Base-by-base conservation (phyloP, 2,113 vertebrate genomes). In the Boulengeromyrus knoepffleri region DNA sequence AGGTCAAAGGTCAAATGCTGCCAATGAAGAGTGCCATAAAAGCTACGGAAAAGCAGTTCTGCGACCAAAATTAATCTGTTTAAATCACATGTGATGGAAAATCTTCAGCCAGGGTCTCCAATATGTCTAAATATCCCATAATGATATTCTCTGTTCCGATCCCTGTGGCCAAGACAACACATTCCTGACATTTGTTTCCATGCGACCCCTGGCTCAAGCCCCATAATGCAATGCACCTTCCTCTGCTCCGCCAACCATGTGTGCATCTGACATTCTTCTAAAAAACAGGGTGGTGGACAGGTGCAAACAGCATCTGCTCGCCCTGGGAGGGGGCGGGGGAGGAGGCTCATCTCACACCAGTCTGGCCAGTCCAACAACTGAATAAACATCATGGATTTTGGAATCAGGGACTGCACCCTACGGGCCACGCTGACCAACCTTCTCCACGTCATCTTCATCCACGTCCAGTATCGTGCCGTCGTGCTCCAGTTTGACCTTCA, bases 381-480 rank as follows among this genome's bases (percentile, higher is more conserved):
- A 27, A 52, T 49, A 46, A 47, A 49, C 46, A 80, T 85, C 45
- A 85, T 8, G 83, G 80, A 21, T 45, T 84, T 85, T 47, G 24
- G 24, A 46, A 24, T 85, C 77, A 9, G 87, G 53, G 36, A 42
- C 17, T 39, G 17, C 0, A 56, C 47, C 7, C 36, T 8, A 52
- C 19, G 1, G 10, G 36, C 5, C 53, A 52, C n/a, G 10, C 10
- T 50, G 52, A 62, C 92, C 91, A 91, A 99, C 99, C 97, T 99
- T 99, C 92, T 99, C 99, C 74, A 99, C 93, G 0, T 99, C 99
- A 0, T 99, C 99, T 92, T 99, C 99, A 0, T 99, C 99, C 92
- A 99, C 98, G 5, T 99, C 98, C 95, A 99, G 95, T 84, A 97
- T 0, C 0, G 97, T 93, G 93, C 97, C 97, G 1, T 99, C 97